Evolutionary conservation across 2,113 vertebrate species (phyloP).

Genomic region (Oncorhynchus gorbuscha): DNA sequence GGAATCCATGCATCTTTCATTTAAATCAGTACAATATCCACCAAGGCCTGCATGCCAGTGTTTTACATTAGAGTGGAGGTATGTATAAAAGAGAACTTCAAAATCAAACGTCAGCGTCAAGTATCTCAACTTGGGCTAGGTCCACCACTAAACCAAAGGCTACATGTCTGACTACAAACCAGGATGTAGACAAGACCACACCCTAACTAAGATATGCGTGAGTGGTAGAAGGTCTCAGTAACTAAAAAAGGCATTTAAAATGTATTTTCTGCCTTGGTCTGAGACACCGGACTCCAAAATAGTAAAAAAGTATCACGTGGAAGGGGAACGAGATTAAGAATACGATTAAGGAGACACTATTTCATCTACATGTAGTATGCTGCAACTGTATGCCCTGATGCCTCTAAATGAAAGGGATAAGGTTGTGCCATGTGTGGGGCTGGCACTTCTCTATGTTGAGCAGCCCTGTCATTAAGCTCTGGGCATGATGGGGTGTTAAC

Average conservation of each 20-base stretch:
- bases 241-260: neutral
- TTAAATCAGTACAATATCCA: constrained; percentile 22
- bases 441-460: too few relatives aligned
- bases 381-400: constrained; percentile 37
- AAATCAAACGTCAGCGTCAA: constrained; percentile 1
- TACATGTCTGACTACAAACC: neutral
- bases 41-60: constrained; percentile 19
- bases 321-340: neutral
- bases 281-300: neutral
- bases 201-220: neutral
- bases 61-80: constrained; percentile 9
- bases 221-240: constrained; percentile 1
- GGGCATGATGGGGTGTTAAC: constrained; percentile 32
- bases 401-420: constrained; percentile 49
- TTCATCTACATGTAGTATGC: neutral
- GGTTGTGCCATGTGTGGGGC: constrained; percentile 45
- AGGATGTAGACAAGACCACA: constrained; percentile 19
- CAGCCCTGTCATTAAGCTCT: constrained; percentile 57
- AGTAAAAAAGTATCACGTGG: neutral
- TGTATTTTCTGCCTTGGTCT: neutral
- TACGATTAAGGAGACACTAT: neutral
- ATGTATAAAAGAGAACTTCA: constrained; percentile 21
- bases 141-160: constrained; percentile 2
- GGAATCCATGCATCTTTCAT: constrained; percentile 12
- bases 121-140: neutral